Base-by-base conservation (phyloP, 2,888 invertebrate genomes). In the Dicyrtoma fusca region DNA sequence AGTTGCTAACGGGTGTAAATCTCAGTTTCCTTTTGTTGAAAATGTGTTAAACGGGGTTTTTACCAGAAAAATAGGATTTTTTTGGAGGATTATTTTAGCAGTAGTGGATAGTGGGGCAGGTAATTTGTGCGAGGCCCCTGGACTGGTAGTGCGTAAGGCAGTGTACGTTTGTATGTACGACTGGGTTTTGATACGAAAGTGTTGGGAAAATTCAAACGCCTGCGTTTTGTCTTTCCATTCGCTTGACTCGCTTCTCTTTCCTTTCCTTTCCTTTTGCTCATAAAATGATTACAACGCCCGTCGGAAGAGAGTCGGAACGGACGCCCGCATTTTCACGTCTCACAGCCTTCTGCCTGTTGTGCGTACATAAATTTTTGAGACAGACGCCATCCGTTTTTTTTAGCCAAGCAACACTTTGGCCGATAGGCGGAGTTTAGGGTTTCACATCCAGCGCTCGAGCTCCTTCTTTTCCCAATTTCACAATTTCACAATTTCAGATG, bases 371-470 rank as follows among this genome's bases (percentile, higher is more conserved):
- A 34, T 34, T 34, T n/a, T 34, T 34, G 34, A 34, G 34, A 34
- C 21, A 57, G 25, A 57, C 57, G 57, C 57, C 25, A 57, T 57
- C 57, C 57, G 57, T 26, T 57, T 57, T 25, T 57, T 57, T 11
- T 25, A 3, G 10, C 19, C 55, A 21, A 21, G 19, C n/a, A 10
- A 23, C 23, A 14, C 23, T n/a, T 23, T 25, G 1, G 57, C 57
- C 57, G 57, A 23, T 57, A 57, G 57, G 57, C 21, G 57, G 57
- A 14, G 57, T 57, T 57, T 25, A 57, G 57, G 57, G 57, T 57
- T 57, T n/a, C 49, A n/a, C 49, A 49, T 49, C 11, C 19, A n/a
- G 3, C 3, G 3, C 11, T 49, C 49, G 3, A 10, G 19, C 11
- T 49, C 49, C 19, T 10, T 49, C 11, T 49, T 34, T 8, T 8